Conservation (phyloP, 2,797 vertebrate species). For the Pseudomugil gertrudae region DNA sequence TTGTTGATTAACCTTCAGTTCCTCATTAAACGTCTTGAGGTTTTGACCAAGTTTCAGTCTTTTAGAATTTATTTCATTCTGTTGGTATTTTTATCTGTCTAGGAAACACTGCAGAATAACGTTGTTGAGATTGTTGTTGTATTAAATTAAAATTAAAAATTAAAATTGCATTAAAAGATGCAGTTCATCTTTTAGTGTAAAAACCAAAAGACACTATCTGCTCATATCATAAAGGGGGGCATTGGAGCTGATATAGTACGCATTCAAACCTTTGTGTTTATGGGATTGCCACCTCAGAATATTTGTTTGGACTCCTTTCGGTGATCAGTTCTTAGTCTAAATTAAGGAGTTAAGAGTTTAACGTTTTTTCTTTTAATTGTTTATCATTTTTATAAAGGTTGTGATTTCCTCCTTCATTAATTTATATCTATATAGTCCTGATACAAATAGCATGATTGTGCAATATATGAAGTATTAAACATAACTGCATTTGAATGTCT, state of each 20-base stretch:
- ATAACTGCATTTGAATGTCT: neutral
- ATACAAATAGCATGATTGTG: neutral
- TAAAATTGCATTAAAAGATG: neutral
- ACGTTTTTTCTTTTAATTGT: too few species aligned
- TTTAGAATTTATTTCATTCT: neutral
- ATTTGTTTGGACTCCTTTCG: too few species aligned
- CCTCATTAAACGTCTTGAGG: neutral
- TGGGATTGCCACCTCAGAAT: too few species aligned
- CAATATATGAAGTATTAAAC: neutral
- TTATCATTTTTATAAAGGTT: too few species aligned
- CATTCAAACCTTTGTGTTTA: too few species aligned
- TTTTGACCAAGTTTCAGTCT: neutral
- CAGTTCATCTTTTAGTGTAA: neutral
- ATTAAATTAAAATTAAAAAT: too few species aligned
- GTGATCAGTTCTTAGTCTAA: too few species aligned
- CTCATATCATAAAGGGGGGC: neutral
- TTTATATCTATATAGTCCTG: too few species aligned
- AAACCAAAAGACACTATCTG: neutral
- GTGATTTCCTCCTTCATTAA: too few species aligned
- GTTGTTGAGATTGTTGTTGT: neutral
- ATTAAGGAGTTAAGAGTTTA: too few species aligned
- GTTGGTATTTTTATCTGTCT: neutral
- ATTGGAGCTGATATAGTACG: too few species aligned
- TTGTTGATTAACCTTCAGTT: conserved; percentile 1
- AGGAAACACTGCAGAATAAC: neutral